Evolutionary conservation across 2,888 invertebrate species (phyloP), one percentile per base, ranked within the genome.

Genomic region (Xiphydria camelus): DNA sequence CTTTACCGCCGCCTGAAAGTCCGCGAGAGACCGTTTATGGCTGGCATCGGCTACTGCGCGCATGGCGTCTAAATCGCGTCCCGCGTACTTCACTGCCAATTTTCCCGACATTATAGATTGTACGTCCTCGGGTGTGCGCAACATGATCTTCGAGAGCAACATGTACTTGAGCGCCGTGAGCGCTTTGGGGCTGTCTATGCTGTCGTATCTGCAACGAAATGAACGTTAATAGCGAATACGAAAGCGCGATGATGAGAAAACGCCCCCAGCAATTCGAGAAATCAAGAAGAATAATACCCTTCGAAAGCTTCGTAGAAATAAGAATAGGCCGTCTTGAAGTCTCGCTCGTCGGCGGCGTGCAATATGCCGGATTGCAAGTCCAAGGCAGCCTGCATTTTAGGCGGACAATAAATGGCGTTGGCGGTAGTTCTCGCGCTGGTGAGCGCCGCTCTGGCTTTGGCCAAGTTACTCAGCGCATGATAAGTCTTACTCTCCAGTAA

Each of bases 221-320:
- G n/a, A n/a, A n/a, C n/a, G n/a, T n/a, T n/a, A 25, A 25, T n/a
- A 25, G 10, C 25, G n/a, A 34, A 23, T 23, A 23, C n/a, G n/a
- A 23, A 23, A 6, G 6, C n/a, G 6, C 7, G 6, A 23, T 23
- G 23, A 7, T 23, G 7, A 7, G 23, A 7, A 23, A 23, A n/a
- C n/a, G n/a, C n/a, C n/a, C n/a, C n/a, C 10, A 31, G 23, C n/a
- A 36, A 23, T 25, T 29, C 21, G 20, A 31, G 26, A 22, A 17
- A 21, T 5, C 18, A 21, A 20, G 23, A 23, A 25, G 29, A 47
- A 19, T 45, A 29, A 76, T 94, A 97, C 59, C 97, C 95, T 80
- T 99, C 99, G 77, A 98, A 99, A 9, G 97, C 97, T 81, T 99
- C 99, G 76, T 98, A 99, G 75, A 99, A 99, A 75, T 99, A 99